A percentile compares a stretch with the other conserved stretches of the same genome.
Evolutionary conservation across 2,113 vertebrate genomes (phyloP).

Genomic region (Opisthocomus hoazin): DNA sequence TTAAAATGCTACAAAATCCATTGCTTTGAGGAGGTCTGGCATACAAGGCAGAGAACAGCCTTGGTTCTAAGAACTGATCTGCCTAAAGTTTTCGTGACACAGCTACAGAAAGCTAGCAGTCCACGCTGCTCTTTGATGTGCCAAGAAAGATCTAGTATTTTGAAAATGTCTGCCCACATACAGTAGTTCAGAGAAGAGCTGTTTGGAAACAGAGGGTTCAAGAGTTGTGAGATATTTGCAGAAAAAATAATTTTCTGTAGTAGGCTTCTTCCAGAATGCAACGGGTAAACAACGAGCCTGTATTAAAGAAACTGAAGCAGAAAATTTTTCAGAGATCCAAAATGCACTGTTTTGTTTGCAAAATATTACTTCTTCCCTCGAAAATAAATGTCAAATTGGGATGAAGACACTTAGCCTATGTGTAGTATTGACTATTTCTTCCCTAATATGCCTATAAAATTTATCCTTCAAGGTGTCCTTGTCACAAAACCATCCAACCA

Average conservation of each 20-base stretch:
- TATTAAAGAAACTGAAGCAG: not conserved
- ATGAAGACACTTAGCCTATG: not conserved
- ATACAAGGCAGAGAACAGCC: not conserved
- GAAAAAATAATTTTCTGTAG: not conserved
- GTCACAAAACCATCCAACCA: not conserved
- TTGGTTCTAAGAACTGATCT: not conserved
- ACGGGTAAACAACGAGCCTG: not conserved
- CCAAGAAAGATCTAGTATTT: not conserved
- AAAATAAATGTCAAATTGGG: not conserved
- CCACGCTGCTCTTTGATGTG: not conserved
- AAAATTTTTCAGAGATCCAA: not conserved
- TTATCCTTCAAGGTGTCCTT: not conserved
- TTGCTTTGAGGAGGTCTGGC: not conserved
- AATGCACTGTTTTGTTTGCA: not conserved
- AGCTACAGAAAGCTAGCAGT: not conserved
- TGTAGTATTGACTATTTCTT: not conserved
- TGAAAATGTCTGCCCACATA: not conserved
- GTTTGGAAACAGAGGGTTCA: not conserved
- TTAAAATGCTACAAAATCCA: not conserved
- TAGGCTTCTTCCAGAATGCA: not conserved
- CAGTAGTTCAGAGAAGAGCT: not conserved
- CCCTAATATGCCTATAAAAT: not conserved
- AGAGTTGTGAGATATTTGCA: not conserved
- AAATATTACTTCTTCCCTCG: not conserved
- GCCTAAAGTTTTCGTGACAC: not conserved